Evolutionary conservation across 2,797 vertebrate species (phyloP), one percentile per base, ranked within the genome.

Genomic region (Otus scops): DNA sequence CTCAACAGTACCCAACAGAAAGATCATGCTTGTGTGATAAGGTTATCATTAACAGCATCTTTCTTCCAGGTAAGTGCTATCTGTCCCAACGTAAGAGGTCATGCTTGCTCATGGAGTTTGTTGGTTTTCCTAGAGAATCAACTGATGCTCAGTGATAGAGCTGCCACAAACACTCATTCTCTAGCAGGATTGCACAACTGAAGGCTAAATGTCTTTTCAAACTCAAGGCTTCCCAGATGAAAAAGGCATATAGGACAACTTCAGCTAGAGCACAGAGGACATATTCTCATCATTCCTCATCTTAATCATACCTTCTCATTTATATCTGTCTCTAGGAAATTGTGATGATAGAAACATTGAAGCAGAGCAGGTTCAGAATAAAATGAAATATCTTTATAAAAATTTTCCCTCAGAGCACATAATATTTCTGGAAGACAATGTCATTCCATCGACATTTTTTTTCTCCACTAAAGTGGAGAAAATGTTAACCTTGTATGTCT

Each of bases 41-140:
- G 22, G 10, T 32, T 20, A 34, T 6, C 1, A 3, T 26, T 34
- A 65, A 19, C 7, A 61, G 9, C 12, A n/a, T 1, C 9, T 67
- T 53, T 61, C 11, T 8, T 78, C 11, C 7, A 34, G 39, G 17
- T 67, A n/a, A 78, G 23, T 53, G 51, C 16, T 2, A 30, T 28
- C 18, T 9, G 3, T 51, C 5, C 18, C 9, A 56, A 5, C 1
- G 3, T 22, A 47, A 43, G 15, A 47, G 4, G 30, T 12, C 0
- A 1, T 39, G 15, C 7, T 56, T 78, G 9, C 3, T 68, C 13
- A 11, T 36, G 19, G 17, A 10, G 3, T 41, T 88, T 50, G 32
- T 19, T 56, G 4, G 45, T 78, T 80, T 53, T 27, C 4, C 3
- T 2, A 34, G 53, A 27, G 11, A 15, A 36, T 30, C 3, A 50